A percentile compares a stretch with the other conserved stretches of the same genome.
Conservation (phyloP, 1,140 invertebrate species). For the Drosophila orosa region DNA sequence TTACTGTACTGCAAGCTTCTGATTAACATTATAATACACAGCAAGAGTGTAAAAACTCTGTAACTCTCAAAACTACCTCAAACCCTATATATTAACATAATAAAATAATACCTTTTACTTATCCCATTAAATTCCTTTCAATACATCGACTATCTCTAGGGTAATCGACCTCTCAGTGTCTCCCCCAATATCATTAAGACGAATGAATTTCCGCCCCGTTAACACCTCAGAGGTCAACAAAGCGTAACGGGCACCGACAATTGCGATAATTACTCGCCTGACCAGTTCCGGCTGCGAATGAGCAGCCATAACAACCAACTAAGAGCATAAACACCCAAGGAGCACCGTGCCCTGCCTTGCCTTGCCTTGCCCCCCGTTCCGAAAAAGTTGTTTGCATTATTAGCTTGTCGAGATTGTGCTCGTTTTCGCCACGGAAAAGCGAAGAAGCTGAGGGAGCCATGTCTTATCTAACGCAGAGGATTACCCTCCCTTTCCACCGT, state of each 20-base stretch:
- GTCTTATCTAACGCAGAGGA: conserved; percentile 18
- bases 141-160: neutral
- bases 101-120: neutral
- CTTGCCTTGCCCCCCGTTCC: too few relatives aligned
- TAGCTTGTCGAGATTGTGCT: conserved; percentile 68
- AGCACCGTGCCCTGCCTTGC: conserved; percentile 6
- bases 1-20: too few relatives aligned
- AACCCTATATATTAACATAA: neutral
- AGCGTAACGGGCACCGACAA: conserved; percentile 61
- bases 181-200: conserved; percentile 22
- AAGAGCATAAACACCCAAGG: conserved; percentile 27
- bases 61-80: neutral
- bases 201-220: conserved; percentile 46
- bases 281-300: conserved; percentile 59
- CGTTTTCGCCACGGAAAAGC: conserved; percentile 17
- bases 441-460: conserved; percentile 25
- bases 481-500: conserved; percentile 3
- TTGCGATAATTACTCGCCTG: conserved; percentile 77
- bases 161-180: conserved; percentile 1
- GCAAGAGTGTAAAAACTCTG: neutral
- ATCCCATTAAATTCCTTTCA: neutral
- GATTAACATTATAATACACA: too few relatives aligned
- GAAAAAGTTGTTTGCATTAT: conserved; percentile 74
- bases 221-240: conserved; percentile 62
- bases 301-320: conserved; percentile 47